A percentile compares a stretch with the other conserved stretches of the same genome.
Conservation (phyloP, 2,113 vertebrate species). For the Sinosuthora webbiana region DNA sequence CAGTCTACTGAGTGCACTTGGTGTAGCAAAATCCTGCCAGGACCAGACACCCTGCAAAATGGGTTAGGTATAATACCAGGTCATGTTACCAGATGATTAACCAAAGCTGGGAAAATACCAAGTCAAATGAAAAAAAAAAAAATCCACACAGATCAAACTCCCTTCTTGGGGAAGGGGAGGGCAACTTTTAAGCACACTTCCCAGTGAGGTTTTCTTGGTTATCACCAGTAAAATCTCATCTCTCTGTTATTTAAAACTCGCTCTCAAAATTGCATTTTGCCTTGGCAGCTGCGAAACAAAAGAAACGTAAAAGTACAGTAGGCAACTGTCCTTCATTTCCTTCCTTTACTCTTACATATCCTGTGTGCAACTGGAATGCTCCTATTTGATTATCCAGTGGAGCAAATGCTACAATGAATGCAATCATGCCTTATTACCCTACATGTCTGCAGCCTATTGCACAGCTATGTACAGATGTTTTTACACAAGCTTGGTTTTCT, state of each 20-base stretch:
- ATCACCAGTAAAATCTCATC: constrained; percentile 17
- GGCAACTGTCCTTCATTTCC: constrained; percentile 58
- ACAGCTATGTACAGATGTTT: constrained; percentile 49
- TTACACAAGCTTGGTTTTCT: constrained; percentile 41
- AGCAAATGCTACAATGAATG: constrained; percentile 9
- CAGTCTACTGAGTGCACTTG: background rate
- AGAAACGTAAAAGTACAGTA: constrained; percentile 40
- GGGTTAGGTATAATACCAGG: background rate
- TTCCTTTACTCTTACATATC: constrained; percentile 45
- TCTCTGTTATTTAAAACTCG: background rate
- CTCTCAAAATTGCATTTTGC: constrained; percentile 42
- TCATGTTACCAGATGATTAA: background rate
- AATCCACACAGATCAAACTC: background rate
- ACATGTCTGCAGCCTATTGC: constrained; percentile 17
- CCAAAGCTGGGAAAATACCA: background rate
- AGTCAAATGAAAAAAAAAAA: background rate
- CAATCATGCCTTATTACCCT: constrained; percentile 42
- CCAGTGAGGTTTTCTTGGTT: background rate
- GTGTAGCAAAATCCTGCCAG: background rate
- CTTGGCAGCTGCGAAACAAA: constrained; percentile 44
- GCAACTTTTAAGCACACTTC: background rate
- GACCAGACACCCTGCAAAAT: background rate
- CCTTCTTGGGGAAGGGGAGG: background rate
- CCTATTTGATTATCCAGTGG: constrained; percentile 49
- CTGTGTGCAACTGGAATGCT: constrained; percentile 44